Evolutionary conservation across 1,140 invertebrate species (phyloP).

Genomic region (Pseudomyrmex cubaensis): DNA sequence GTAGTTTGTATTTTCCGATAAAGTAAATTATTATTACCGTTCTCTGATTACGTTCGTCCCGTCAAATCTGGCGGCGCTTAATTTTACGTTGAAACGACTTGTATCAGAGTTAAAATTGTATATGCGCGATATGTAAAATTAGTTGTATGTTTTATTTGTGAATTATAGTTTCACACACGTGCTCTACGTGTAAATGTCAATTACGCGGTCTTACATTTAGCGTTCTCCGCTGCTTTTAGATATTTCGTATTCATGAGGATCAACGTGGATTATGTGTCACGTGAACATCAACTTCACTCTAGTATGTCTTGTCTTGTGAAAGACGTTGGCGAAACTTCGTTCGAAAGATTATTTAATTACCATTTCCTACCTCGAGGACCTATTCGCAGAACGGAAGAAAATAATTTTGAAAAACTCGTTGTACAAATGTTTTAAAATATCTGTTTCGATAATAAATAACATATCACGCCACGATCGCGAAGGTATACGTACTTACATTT

Average conservation of each 20-base stretch:
- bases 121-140: not conserved
- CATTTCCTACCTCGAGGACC: not conserved
- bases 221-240: conserved; percentile 37
- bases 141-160: not conserved
- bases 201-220: conserved; percentile 39
- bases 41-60: no score
- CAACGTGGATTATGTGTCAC: conserved; percentile 72
- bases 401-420: no score
- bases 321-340: conserved; percentile 16
- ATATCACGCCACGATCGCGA: no score
- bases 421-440: no score
- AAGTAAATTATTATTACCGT: no score
- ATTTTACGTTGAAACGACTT: no score
- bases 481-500: no score
- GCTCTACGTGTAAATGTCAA: conserved; percentile 28
- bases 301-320: conserved; percentile 25
- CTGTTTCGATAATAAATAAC: no score
- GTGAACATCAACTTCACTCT: conserved; percentile 46
- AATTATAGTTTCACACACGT: not conserved
- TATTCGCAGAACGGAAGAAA: no score
- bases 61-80: no score
- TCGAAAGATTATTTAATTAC: conserved; percentile 40
- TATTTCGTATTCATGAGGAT: conserved; percentile 71
- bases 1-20: no score
- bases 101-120: no score